Percentiles rank a stretch among this genome's conserved stretches.
Conservation (phyloP, 1,140 invertebrate species). For the Amyelois transitella region DNA sequence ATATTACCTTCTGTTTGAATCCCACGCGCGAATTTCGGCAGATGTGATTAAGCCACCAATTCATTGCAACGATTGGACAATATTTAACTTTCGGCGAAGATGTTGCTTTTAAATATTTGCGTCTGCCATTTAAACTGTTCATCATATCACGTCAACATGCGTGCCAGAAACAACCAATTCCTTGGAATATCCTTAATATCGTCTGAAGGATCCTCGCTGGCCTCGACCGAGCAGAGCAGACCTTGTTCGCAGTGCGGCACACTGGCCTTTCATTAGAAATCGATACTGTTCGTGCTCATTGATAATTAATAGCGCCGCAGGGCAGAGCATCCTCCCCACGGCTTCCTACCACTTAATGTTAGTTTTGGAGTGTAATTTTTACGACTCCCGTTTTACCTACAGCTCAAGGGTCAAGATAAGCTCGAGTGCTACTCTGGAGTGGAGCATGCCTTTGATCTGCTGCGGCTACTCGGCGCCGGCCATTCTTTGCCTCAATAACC, state of each 20-base stretch:
- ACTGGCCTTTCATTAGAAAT: conserved; percentile 53
- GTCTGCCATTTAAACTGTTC: no score
- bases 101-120: conserved; percentile 62
- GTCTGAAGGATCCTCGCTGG: conserved; percentile 30
- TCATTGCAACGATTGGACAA: neutral
- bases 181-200: conserved; percentile 43
- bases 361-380: conserved; percentile 62
- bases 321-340: conserved; percentile 27
- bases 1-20: conserved; percentile 58
- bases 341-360: conserved; percentile 44
- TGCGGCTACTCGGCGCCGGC: conserved; percentile 34
- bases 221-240: conserved; percentile 20
- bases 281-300: conserved; percentile 52
- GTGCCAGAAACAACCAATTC: no score
- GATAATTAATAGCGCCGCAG: conserved; percentile 53
- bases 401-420: conserved; percentile 60
- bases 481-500: conserved; percentile 28
- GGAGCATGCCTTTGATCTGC: conserved; percentile 51
- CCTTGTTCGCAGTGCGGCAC: conserved; percentile 47
- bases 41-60: neutral
- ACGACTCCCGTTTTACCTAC: conserved; percentile 62
- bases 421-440: conserved; percentile 39
- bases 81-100: no score
- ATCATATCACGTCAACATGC: no score
- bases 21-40: conserved; percentile 41